Percentiles rank a stretch among this genome's conserved stretches.
Evolutionary conservation across 2,797 vertebrate genomes (phyloP).

Genomic region (Smutsia temminckii): DNA sequence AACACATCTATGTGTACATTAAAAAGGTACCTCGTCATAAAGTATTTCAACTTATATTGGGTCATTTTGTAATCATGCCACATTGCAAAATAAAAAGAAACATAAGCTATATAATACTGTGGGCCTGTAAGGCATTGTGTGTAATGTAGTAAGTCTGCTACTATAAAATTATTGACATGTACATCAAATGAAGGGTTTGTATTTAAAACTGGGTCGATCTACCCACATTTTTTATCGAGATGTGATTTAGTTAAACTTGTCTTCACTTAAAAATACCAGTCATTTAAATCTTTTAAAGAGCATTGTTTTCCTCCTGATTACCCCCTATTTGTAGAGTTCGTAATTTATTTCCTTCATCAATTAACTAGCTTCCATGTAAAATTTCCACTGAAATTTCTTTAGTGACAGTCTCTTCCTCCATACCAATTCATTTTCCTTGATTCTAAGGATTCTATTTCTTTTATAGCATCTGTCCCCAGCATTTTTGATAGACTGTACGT

Average conservation of each 20-base stretch:
- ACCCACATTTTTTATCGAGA: slow-evolving; percentile 76
- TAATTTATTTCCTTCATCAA: slow-evolving; percentile 70
- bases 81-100: slow-evolving; percentile 48
- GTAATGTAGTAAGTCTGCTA: slow-evolving; percentile 73
- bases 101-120: slow-evolving; percentile 56
- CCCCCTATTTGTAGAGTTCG: slow-evolving; percentile 60
- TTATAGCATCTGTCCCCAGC: slow-evolving; percentile 68
- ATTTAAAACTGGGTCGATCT: slow-evolving; percentile 74
- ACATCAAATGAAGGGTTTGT: slow-evolving; percentile 75
- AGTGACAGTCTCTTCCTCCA: slow-evolving; percentile 76
- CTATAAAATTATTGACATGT: slow-evolving; percentile 71
- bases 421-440: slow-evolving; percentile 69
- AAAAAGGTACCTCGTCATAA: slow-evolving; percentile 65
- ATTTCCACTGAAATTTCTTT: slow-evolving; percentile 75
- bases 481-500: slow-evolving; percentile 64
- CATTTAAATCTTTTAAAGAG: slow-evolving; percentile 39
- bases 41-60: slow-evolving; percentile 64
- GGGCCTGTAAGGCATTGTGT: slow-evolving; percentile 65
- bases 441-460: slow-evolving; percentile 78
- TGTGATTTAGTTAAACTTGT: slow-evolving; percentile 65
- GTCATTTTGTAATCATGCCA: slow-evolving; percentile 53
- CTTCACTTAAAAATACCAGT: slow-evolving; percentile 65
- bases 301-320: slow-evolving; percentile 38
- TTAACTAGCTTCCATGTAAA: slow-evolving; percentile 65
- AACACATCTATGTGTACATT: slow-evolving; percentile 48